Percentiles rank a stretch among this genome's conserved stretches.
phyloP scores from a whole-genome alignment of 1,140 invertebrate species.

The Trachymyrmex septentrionalis region DNA sequence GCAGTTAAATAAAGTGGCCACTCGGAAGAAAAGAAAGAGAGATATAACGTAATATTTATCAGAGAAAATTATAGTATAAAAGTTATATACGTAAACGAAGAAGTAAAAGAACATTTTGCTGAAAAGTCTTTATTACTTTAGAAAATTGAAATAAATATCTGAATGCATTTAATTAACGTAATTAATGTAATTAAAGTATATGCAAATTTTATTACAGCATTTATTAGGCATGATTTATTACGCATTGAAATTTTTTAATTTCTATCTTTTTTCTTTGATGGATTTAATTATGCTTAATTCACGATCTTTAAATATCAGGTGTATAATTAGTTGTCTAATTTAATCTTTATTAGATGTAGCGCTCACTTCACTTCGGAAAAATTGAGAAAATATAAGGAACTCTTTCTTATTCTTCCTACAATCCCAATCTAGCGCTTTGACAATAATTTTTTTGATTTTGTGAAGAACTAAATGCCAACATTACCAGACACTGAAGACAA shows the following conservation, averaged over 20 bases:
- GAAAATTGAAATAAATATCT: not conserved
- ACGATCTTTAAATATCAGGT: not conserved
- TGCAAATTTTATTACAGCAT: not conserved
- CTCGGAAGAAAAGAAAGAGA: not conserved
- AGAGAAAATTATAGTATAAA: constrained; percentile 4
- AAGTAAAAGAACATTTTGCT: not conserved
- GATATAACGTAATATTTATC: constrained; percentile 5
- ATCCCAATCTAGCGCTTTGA: too few relatives aligned
- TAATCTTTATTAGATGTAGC: not conserved
- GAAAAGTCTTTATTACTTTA: not conserved
- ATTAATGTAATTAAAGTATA: not conserved
- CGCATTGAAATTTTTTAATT: not conserved
- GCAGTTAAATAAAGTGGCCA: not conserved
- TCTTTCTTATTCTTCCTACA: too few relatives aligned
- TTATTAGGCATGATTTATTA: not conserved
- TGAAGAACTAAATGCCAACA: too few relatives aligned
- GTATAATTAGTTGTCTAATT: not conserved
- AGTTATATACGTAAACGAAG: not conserved
- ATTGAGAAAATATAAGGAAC: too few relatives aligned
- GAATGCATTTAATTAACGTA: not conserved
- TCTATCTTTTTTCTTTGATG: not conserved
- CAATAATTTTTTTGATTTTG: too few relatives aligned
- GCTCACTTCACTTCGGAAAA: too few relatives aligned
- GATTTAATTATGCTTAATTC: not conserved
- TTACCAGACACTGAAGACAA: too few relatives aligned